Base-by-base conservation (phyloP, 2,888 invertebrate genomes). In the Galerucella pusilla region DNA sequence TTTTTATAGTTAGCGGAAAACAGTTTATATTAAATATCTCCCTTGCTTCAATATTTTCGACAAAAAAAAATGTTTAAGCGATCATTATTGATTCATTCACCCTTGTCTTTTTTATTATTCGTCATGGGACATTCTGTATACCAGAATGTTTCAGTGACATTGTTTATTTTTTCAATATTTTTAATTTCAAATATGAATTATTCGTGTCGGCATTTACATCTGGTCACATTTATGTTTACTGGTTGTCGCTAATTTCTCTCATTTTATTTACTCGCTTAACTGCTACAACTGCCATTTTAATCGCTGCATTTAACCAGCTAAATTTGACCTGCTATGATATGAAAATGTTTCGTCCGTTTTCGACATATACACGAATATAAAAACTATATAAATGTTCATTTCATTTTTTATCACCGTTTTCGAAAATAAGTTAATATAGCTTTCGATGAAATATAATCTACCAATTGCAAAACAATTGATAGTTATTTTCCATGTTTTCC, bases 221-320 rank as follows among this genome's bases (percentile, higher is more conserved):
- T 57, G n/a, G 16, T 57, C n/a, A 57, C 57, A 57, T 57, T 57
- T 57, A 57, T 57, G 57, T 57, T 57, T 16, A 57, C 57, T n/a
- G 54, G 20, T 57, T 9, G 16, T 57, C 57, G 20, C 20, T 16
- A 16, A 57, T 57, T 57, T 20, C 16, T 16, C 16, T 57, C 20
- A 20, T 57, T 57, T 57, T 16, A 57, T 57, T 57, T 16, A 57
- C 20, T 57, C 9, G 57, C 57, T 2, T 2, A 57, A 57, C 2
- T 16, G 57, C 20, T 16, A 9, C 49, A 49, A 49, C 57, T 10
- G 11, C 16, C 57, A 20, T 57, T 57, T 16, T 20, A 57, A 16
- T 57, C n/a, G 52, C 6, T 2, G 52, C n/a, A 9, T 57, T 57
- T 16, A 57, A 57, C 57, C 57, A 9, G 57, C 57, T 20, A 20